Percentiles rank a stretch among this genome's conserved stretches.
Evolutionary conservation across 2,888 invertebrate species (phyloP).

Genomic region (Dicroscelio sp.): DNA sequence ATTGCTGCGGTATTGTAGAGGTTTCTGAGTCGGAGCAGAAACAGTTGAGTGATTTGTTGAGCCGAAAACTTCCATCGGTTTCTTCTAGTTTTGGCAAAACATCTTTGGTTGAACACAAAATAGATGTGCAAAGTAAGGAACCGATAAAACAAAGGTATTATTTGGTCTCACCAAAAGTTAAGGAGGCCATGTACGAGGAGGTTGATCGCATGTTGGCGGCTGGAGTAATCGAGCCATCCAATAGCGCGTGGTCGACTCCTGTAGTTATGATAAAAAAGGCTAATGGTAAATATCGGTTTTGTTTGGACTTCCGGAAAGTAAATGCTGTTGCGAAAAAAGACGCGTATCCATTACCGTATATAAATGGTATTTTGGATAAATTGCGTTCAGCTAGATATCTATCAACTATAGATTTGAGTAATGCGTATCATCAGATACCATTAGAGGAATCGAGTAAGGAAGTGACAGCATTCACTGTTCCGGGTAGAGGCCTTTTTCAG

Average conservation of each 20-base stretch:
- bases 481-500: slow-evolving; percentile 52
- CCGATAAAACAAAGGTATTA: slow-evolving; percentile 39
- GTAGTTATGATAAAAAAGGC: not conserved
- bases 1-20: not conserved
- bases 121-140: slow-evolving; percentile 6
- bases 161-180: slow-evolving; percentile 41
- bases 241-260: slow-evolving; percentile 6
- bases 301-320: not conserved
- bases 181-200: slow-evolving; percentile 50
- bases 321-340: slow-evolving; percentile 25
- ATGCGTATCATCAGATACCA: slow-evolving; percentile 11
- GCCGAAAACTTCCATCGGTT: not conserved
- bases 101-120: slow-evolving; percentile 32
- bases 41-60: not conserved
- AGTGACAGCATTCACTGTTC: slow-evolving; percentile 68
- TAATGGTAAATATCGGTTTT: not conserved
- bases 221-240: slow-evolving; percentile 10
- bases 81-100: slow-evolving; percentile 18
- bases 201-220: not conserved
- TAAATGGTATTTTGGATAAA: not conserved
- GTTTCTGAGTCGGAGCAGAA: not conserved
- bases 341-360: slow-evolving; percentile 9
- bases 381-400: not conserved
- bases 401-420: slow-evolving; percentile 84
- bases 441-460: slow-evolving; percentile 1